These are phyloP conservation scores for Cephalotes varians DNA, from an alignment of 2,888 invertebrate genomes.

Conservation along the genomic window DNA sequence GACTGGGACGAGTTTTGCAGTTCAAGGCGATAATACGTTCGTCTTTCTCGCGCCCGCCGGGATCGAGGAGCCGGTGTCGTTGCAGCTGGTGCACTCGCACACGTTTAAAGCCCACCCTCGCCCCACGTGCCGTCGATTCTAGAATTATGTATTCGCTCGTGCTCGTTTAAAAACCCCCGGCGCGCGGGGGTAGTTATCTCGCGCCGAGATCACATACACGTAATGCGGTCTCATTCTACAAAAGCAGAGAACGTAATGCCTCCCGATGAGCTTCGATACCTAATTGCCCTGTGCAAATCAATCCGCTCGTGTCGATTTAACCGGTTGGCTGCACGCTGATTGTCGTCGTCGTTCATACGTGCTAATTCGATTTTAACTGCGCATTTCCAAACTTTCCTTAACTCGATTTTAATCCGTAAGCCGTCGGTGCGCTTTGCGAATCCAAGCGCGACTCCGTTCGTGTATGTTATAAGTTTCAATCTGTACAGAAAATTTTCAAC, in stretches of 20 bases:
- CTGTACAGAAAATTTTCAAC: background rate
- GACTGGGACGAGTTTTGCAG: slow-evolving; percentile 57
- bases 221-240: slow-evolving; percentile 5
- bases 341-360: background rate
- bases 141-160: background rate
- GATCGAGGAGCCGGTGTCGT: background rate
- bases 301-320: background rate
- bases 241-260: background rate
- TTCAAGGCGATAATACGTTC: slow-evolving; percentile 62
- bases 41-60: slow-evolving; percentile 17
- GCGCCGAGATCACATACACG: background rate
- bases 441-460: background rate
- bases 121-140: background rate
- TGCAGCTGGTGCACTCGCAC: slow-evolving; percentile 64
- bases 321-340: background rate
- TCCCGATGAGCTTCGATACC: background rate
- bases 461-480: background rate
- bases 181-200: background rate
- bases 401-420: background rate
- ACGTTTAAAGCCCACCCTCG: background rate
- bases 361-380: slow-evolving; percentile 31
- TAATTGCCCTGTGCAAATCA: slow-evolving; percentile 20
- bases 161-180: background rate
- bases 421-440: background rate
- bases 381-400: background rate